Conservation (phyloP, 2,797 vertebrate genomes). For the Vireo griseus region DNA sequence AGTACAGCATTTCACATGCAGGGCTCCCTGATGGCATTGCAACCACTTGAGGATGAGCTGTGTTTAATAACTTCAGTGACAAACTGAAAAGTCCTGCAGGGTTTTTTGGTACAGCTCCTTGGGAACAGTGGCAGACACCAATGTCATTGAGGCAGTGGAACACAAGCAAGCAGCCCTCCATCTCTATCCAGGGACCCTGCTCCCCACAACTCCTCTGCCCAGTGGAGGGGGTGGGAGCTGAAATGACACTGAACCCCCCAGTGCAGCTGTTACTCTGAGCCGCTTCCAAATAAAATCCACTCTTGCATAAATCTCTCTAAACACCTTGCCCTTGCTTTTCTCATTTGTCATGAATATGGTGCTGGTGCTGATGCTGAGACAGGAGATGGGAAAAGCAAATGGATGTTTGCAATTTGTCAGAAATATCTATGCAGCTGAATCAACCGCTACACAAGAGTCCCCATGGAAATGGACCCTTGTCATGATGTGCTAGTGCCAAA, state of each 20-base stretch:
- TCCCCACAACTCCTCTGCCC: not conserved
- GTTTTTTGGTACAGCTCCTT: not conserved
- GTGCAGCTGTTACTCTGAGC: not conserved
- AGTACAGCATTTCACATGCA: accelerated
- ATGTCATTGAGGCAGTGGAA: not conserved
- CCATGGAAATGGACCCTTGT: not conserved
- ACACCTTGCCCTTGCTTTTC: not conserved
- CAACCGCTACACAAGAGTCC: not conserved
- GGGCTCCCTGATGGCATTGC: not conserved
- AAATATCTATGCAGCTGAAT: not conserved
- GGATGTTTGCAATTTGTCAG: not conserved
- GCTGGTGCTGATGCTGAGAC: not conserved
- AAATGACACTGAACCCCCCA: not conserved
- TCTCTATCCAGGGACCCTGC: not conserved
- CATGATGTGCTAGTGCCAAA: not conserved
- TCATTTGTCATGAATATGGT: not conserved
- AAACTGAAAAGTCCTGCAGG: not conserved
- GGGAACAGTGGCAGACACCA: not conserved
- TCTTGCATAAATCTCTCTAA: not conserved
- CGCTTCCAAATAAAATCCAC: not conserved
- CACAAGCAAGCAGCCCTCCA: not conserved
- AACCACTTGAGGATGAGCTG: not conserved
- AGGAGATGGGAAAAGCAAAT: not conserved
- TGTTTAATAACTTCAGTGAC: not conserved
- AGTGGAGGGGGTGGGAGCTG: too few species aligned